Conservation (phyloP, 30 jellyfish, hydroid and myxozoan species). For the Pelagia noctiluca region DNA sequence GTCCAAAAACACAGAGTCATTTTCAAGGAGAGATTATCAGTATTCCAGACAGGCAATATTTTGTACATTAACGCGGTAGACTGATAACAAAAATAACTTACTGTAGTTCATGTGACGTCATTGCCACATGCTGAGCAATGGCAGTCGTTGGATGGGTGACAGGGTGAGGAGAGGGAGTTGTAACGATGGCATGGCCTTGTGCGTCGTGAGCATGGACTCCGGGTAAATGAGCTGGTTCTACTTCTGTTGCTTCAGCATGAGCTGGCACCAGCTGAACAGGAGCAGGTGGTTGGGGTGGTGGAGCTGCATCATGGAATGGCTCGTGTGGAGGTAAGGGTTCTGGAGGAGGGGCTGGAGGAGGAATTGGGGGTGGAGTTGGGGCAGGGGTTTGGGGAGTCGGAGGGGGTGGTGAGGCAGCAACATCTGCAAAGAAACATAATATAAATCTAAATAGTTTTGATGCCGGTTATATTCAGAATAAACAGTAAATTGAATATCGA, state of each 20-base stretch:
- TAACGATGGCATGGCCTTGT: constrained; percentile 63
- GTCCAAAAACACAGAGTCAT: too few species aligned
- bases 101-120: constrained; percentile 30
- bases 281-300: constrained; percentile 58
- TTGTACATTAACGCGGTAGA: too few species aligned
- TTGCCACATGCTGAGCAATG: constrained; percentile 21
- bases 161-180: constrained; percentile 42
- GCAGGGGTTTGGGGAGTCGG: constrained; percentile 82
- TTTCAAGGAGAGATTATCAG: too few species aligned
- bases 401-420: constrained; percentile 40
- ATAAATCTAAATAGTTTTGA: not conserved
- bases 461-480: too few species aligned
- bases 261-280: constrained; percentile 26
- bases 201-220: constrained; percentile 55
- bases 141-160: constrained; percentile 36
- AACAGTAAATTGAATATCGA: too few species aligned
- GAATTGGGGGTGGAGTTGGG: constrained; percentile 69
- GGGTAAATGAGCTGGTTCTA: constrained; percentile 57
- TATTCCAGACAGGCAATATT: too few species aligned
- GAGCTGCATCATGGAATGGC: constrained; percentile 50
- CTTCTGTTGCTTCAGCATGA: constrained; percentile 7
- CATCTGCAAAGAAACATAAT: not conserved
- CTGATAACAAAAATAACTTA: not conserved
- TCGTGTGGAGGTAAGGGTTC: constrained; percentile 68
- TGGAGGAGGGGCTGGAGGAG: constrained; percentile 62